Percentiles rank a stretch among this genome's conserved stretches.
phyloP scores from a whole-genome alignment of 1,140 invertebrate species.

The Halictus rubicundus region DNA sequence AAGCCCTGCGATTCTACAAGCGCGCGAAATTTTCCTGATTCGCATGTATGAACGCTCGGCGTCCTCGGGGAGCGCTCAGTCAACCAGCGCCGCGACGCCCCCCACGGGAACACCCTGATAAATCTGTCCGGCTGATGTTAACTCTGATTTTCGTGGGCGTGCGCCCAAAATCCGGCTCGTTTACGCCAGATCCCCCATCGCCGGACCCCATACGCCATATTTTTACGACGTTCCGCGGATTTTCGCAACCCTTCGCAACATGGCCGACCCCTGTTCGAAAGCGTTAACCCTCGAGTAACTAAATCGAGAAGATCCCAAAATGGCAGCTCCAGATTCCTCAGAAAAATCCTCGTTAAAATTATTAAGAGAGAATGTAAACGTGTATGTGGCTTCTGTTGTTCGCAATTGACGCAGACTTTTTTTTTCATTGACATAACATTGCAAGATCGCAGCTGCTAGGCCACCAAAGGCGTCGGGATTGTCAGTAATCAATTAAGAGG shows the following conservation, averaged over 20 bases:
- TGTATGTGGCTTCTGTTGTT: too few species aligned
- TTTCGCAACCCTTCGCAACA: not conserved
- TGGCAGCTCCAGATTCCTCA: too few species aligned
- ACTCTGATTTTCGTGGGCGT: conserved; percentile 67
- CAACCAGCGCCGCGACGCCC: conserved; percentile 69
- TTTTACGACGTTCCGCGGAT: not conserved
- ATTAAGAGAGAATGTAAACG: too few species aligned
- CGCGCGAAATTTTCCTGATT: conserved; percentile 76
- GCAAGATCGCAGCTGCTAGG: too few species aligned
- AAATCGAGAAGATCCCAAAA: too few species aligned
- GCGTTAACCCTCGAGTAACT: too few species aligned
- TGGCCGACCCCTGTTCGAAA: not conserved
- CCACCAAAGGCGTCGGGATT: too few species aligned
- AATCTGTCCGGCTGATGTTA: conserved; percentile 74
- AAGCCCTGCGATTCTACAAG: conserved; percentile 23
- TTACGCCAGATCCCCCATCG: conserved; percentile 16
- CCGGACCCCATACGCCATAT: not conserved
- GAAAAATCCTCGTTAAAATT: too few species aligned
- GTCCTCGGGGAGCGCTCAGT: conserved; percentile 72
- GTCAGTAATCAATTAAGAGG: too few species aligned
- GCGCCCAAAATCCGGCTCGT: conserved; percentile 13
- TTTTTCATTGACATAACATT: too few species aligned
- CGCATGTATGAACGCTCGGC: conserved; percentile 71
- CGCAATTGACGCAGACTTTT: too few species aligned
- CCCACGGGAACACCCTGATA: conserved; percentile 70